These are phyloP conservation scores for Neoitamus cyanurus DNA, from an alignment of 2,888 invertebrate species.

Conservation along the genomic window DNA sequence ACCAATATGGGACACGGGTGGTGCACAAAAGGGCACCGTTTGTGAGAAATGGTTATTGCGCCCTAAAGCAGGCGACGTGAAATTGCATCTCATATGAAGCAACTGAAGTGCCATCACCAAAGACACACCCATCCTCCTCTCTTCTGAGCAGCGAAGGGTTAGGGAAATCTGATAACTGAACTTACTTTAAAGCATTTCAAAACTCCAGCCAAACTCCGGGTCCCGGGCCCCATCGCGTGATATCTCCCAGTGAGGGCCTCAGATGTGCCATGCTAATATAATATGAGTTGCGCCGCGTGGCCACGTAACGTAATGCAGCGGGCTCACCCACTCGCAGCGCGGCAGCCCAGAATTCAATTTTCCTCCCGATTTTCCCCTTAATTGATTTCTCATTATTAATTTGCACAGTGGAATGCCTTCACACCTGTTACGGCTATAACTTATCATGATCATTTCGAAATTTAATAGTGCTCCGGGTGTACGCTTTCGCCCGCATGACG, in stretches of 20 bases:
- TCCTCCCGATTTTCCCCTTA: slow-evolving; percentile 50
- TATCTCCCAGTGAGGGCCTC: not conserved
- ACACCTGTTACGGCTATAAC: slow-evolving; percentile 51
- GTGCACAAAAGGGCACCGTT: not conserved
- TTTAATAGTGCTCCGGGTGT: slow-evolving; percentile 23
- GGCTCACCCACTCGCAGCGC: not conserved
- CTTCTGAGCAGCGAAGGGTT: not conserved
- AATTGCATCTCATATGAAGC: not conserved
- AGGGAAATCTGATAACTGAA: not conserved
- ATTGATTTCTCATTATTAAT: slow-evolving; percentile 52
- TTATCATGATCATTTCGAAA: slow-evolving; percentile 50
- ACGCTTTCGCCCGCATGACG: not conserved
- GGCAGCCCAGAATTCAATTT: slow-evolving; percentile 48
- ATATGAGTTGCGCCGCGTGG: not conserved
- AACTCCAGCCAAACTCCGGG: not conserved
- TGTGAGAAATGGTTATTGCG: not conserved
- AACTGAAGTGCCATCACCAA: not conserved
- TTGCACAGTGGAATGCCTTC: slow-evolving; percentile 49
- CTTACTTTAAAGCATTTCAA: not conserved
- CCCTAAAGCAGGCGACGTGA: not conserved
- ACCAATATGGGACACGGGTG: not conserved
- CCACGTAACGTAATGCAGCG: not conserved
- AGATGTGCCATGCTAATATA: not conserved
- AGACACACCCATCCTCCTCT: not conserved
- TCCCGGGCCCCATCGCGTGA: not conserved